Evolutionary conservation across 2,113 vertebrate genomes (phyloP), one percentile per base, ranked within the genome.

Genomic region (Planiliza haematocheilus): DNA sequence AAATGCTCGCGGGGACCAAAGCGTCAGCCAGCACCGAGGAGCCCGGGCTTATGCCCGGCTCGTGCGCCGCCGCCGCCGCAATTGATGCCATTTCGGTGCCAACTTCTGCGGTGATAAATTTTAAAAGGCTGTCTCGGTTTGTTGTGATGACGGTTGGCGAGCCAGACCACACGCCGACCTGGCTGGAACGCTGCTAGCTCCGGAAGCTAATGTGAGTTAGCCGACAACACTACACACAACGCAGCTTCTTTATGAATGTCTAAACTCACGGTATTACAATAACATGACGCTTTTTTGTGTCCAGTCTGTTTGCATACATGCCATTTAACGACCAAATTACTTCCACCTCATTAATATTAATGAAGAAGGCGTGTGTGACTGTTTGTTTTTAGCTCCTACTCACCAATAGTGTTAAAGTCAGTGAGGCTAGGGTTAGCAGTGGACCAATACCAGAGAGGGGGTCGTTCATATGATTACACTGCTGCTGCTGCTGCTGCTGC

Each of bases 1-100:
- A 98, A 89, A 97, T 98, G 24, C 95, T 96, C 50, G 95, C 95
- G 42, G 96, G 96, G n/a, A 96, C 94, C 43, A 95, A 83, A 20
- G 95, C 93, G 8, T 96, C 95, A 1, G 91, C 72, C 39, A 87
- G 70, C 42, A 86, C 60, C 34, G 83, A 82, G 10, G 94, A 90
- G 37, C 84, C 89, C 0, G 95, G 74, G 71, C 18, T 89, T 46
- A 86, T 17, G 30, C 74, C 79, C 6, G 89, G 88, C 76, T 94
- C 93, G 1, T 84, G 81, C 13, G 79, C 75, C 45, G 89, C 85
- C 18, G 87, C 89, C 2, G 24, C 24, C 5, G 24, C 24, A 30
- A 88, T 43, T 42, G 89, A 84, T 88, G 92, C 81, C 96, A 97
- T 90, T 91, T 88, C 83, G 52, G 18, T 34, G 57, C 56, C 80